Base-by-base conservation (phyloP, 2,888 invertebrate species). In the Tigriopus californicus region DNA sequence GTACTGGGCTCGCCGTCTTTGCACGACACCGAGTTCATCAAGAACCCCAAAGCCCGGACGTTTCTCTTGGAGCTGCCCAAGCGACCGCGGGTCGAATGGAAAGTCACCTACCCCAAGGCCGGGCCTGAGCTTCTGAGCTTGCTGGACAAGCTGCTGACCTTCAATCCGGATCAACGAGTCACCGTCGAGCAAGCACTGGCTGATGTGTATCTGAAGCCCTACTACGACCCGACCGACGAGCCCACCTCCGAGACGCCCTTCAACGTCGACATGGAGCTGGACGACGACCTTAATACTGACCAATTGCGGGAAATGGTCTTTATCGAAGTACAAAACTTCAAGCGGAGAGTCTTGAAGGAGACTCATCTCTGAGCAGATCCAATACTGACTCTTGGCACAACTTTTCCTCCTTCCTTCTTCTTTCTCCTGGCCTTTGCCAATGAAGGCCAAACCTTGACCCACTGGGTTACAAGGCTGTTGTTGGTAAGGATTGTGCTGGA, bases 11-110 rank as follows among this genome's bases (percentile, higher is more conserved):
- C 95, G 13, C 98, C 98, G 49, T 86, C 90, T 61, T 81, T 86
- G 68, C 95, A 95, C 68, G 98, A 98, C 73, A 79, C 98, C 62
- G 87, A 90, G 70, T 95, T 94, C 74, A 98, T 98, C 72, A 91
- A 95, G 68, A 98, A 98, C 73, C 95, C 95, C 70, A 98, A 97
- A 80, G 94, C 89, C 72, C 64, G 67, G 63, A n/a, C 57, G 3
- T 47, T 57, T 57, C 12, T 57, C 10, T 8, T 24, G 1, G 18
- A 25, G 1, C 24, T 57, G 6, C 47, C 47, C 18, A 18, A 46
- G 8, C 8, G 22, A 11, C 18, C 54, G 5, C 12, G 24, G 41
- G 54, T 54, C 1, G 54, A 15, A 40, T 54, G 54, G 54, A 13
- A 15, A 10, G 41, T 11, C 10, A 6, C 40, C 8, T 54, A 40